A percentile compares a stretch with the other conserved stretches of the same genome.
Conservation (phyloP, 2,888 invertebrate species). For the Napeogenes inachia region DNA sequence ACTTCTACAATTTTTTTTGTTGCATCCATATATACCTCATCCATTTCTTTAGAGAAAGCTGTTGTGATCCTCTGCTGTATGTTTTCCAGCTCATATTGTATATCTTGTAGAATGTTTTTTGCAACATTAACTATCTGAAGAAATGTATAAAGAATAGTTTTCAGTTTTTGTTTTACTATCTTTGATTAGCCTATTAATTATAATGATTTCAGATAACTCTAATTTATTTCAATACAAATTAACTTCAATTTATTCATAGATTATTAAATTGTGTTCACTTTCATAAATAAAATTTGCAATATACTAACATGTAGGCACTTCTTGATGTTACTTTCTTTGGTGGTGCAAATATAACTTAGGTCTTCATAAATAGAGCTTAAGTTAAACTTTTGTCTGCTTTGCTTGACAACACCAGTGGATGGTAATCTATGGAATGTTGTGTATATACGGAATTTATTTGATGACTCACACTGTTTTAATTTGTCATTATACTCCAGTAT, state of each 20-base stretch:
- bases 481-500: conserved; percentile 60
- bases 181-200: too few relatives aligned
- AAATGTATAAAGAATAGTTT: not conserved
- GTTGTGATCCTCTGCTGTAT: conserved; percentile 49
- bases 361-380: conserved; percentile 48
- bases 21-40: conserved; percentile 59
- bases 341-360: conserved; percentile 44
- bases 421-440: conserved; percentile 55
- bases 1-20: conserved; percentile 40
- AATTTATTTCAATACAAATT: too few relatives aligned
- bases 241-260: too few relatives aligned
- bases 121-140: conserved; percentile 48
- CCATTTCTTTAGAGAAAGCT: conserved; percentile 64
- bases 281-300: not conserved
- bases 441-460: conserved; percentile 51
- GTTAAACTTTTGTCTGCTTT: conserved; percentile 30
- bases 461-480: conserved; percentile 46
- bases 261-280: too few relatives aligned
- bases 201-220: too few relatives aligned
- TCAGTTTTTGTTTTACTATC: too few relatives aligned
- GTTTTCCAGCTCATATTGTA: conserved; percentile 41
- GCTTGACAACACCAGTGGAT: conserved; percentile 33
- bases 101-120: conserved; percentile 38
- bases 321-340: conserved; percentile 25
- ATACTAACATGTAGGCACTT: conserved; percentile 50